Percentiles rank a stretch among this genome's conserved stretches.
These are phyloP conservation scores for Subanguina moxae DNA, from an alignment of 1,140 invertebrate species.

Conservation along the genomic window DNA sequence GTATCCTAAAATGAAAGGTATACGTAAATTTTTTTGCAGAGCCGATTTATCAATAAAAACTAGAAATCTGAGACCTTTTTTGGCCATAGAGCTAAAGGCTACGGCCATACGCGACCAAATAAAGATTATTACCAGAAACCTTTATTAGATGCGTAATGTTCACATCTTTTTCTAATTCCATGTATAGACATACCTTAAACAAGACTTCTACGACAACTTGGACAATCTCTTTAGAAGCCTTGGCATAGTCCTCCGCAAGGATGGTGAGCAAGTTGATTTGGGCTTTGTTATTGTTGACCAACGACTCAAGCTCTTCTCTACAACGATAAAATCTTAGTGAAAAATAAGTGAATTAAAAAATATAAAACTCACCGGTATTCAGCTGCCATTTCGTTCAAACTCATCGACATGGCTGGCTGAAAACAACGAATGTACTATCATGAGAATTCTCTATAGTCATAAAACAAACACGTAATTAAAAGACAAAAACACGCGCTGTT, in stretches of 20 bases:
- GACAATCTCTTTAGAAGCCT: slow-evolving; percentile 77
- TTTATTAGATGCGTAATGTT: no score
- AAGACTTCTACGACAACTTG: slow-evolving; percentile 86
- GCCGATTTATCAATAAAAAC: slow-evolving; percentile 42
- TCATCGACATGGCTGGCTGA: neutral
- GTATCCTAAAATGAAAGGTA: no score
- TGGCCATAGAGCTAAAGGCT: no score
- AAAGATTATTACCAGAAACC: no score
- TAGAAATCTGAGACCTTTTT: no score
- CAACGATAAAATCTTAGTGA: slow-evolving; percentile 2
- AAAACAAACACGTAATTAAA: no score
- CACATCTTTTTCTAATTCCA: no score
- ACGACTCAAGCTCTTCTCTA: slow-evolving; percentile 68
- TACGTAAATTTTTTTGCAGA: no score
- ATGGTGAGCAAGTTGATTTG: slow-evolving; percentile 93
- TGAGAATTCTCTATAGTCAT: no score
- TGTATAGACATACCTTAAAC: slow-evolving; percentile 71
- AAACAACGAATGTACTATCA: neutral
- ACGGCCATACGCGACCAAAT: no score
- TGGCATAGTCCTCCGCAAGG: slow-evolving; percentile 85
- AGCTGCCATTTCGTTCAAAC: slow-evolving; percentile 23
- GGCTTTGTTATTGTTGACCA: slow-evolving; percentile 89
- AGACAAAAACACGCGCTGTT: no score
- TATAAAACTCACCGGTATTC: slow-evolving; percentile 28
- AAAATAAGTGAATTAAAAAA: neutral